Conservation (phyloP, 2,113 vertebrate species). For the Elanoides forficatus region DNA sequence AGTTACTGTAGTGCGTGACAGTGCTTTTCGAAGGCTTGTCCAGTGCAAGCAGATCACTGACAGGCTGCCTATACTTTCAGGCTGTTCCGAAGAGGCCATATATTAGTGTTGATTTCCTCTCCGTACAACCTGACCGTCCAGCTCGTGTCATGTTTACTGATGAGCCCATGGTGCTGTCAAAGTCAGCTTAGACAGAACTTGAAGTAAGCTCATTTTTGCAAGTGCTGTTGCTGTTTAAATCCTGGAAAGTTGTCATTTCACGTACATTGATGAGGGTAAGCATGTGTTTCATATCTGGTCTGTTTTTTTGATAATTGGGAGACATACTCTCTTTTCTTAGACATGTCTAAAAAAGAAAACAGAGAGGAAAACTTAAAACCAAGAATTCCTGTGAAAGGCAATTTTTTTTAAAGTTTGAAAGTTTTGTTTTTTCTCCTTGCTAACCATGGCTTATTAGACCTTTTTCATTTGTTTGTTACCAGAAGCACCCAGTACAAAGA, state of each 20-base stretch:
- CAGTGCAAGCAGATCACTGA: not conserved
- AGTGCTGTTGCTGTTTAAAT: not conserved
- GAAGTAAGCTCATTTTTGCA: slow-evolving; percentile 39
- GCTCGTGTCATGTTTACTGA: not conserved
- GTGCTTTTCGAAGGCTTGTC: not conserved
- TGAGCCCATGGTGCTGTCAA: not conserved
- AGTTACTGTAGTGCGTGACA: not conserved
- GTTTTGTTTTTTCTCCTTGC: not conserved
- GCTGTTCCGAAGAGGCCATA: not conserved
- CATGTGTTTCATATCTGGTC: slow-evolving; percentile 17
- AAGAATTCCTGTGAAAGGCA: not conserved
- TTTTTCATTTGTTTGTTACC: not conserved
- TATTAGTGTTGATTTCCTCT: not conserved
- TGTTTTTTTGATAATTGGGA: slow-evolving; percentile 49
- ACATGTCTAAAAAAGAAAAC: slow-evolving; percentile 69
- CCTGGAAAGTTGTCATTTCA: slow-evolving; percentile 10
- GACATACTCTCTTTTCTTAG: slow-evolving; percentile 69
- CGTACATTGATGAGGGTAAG: slow-evolving; percentile 4
- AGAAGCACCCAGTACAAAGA: not conserved
- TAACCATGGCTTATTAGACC: not conserved
- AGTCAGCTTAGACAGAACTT: not conserved
- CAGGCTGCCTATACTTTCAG: not conserved
- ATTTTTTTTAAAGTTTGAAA: not conserved
- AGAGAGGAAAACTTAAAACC: not conserved
- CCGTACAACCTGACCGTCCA: not conserved